Conservation (phyloP, 2,888 invertebrate genomes). For the Chrysina gloriosa region DNA sequence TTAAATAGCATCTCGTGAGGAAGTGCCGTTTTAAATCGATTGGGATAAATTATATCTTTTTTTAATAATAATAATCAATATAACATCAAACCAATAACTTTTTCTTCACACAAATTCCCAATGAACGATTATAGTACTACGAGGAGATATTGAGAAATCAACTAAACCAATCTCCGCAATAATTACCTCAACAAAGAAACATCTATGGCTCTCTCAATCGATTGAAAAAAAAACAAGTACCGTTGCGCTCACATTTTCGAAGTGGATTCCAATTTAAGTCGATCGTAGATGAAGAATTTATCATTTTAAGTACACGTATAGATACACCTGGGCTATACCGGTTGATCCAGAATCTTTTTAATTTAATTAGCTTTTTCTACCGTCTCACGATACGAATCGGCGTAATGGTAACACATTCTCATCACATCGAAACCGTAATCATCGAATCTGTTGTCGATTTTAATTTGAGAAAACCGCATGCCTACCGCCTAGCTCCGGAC, state of each 20-base stretch:
- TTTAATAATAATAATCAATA: background rate
- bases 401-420: background rate
- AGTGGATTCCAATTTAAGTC: background rate
- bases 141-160: background rate
- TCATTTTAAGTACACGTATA: background rate
- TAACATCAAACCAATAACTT: background rate
- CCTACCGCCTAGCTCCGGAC: background rate
- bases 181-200: background rate
- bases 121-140: background rate
- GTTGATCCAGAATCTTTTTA: background rate
- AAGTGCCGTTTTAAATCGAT: no score
- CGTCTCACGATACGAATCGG: background rate
- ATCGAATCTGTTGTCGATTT: conserved; percentile 3
- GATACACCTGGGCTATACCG: background rate
- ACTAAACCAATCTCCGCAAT: background rate
- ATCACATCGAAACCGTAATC: conserved; percentile 9
- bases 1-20: no score
- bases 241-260: background rate
- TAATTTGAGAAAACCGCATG: conserved; percentile 25
- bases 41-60: background rate
- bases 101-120: background rate
- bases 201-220: background rate
- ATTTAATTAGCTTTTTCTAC: conserved; percentile 6
- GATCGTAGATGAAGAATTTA: no score
- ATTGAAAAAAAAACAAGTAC: background rate